phyloP scores from a whole-genome alignment of 1,140 invertebrate species.

The Chionoecetes opilio region DNA sequence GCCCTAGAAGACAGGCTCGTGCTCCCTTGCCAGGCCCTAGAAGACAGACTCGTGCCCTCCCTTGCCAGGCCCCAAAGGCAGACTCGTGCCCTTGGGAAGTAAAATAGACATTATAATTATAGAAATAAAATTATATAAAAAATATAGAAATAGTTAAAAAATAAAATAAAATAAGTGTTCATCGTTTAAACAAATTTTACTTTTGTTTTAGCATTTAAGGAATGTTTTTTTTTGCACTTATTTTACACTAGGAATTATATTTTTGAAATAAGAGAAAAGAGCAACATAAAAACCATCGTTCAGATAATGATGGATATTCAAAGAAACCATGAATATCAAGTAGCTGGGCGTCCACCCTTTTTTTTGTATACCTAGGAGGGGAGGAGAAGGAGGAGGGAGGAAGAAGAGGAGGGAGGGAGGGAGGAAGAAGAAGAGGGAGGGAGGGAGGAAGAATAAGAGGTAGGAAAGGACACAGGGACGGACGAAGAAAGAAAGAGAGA shows the following conservation, averaged over 20 bases:
- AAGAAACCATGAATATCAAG: constrained; percentile 6
- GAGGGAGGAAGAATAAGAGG: no score
- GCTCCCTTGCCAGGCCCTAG: no score
- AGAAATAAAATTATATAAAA: no score
- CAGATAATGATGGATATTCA: constrained; percentile 20
- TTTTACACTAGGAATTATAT: no score
- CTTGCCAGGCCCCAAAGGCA: no score
- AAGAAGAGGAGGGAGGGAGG: no score
- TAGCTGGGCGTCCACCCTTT: not conserved
- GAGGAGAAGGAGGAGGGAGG: not conserved
- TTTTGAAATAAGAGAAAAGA: not conserved
- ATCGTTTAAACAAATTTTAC: not conserved
- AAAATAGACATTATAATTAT: no score
- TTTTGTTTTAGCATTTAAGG: not conserved
- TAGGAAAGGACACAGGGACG: not conserved
- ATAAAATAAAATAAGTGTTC: no score
- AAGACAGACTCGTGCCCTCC: no score
- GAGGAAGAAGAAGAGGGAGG: no score
- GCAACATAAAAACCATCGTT: not conserved
- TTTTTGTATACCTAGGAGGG: not conserved
- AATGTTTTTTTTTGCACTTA: not conserved
- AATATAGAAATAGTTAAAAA: no score
- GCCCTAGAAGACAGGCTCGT: no score
- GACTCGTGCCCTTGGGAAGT: not conserved
- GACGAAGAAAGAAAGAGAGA: not conserved